Percentiles rank a stretch among this genome's conserved stretches.
Evolutionary conservation across 2,113 vertebrate genomes (phyloP).

Genomic region (Pedetes capensis): DNA sequence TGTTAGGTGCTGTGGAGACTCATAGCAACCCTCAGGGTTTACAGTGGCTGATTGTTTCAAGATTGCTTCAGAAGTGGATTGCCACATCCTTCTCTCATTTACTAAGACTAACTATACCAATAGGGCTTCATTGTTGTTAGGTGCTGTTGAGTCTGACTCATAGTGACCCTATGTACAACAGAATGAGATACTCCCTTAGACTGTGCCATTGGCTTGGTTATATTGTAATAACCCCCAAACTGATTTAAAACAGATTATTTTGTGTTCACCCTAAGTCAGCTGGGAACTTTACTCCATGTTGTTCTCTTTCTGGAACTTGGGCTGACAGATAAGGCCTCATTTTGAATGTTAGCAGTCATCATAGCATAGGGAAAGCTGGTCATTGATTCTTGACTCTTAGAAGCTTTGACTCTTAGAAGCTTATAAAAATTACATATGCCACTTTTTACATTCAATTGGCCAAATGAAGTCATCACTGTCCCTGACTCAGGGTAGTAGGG

Average conservation of each 20-base stretch:
- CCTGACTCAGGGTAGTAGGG: background rate
- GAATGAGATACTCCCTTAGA: no score
- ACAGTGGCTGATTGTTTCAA: no score
- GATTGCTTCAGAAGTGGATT: no score
- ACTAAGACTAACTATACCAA: background rate
- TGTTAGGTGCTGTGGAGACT: no score
- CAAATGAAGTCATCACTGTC: background rate
- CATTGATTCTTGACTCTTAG: background rate
- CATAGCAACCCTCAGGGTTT: no score
- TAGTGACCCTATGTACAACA: no score
- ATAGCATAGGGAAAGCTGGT: background rate
- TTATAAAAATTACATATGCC: background rate
- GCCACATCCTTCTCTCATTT: no score
- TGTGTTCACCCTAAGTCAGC: background rate
- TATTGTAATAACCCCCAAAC: background rate
- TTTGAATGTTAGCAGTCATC: background rate
- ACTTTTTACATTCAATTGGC: background rate
- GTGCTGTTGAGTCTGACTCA: no score
- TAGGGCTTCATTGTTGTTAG: no score
- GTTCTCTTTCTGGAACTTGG: constrained; percentile 15
- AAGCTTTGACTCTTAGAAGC: background rate
- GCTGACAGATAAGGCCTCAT: background rate
- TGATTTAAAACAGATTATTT: constrained; percentile 17
- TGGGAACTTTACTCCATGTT: background rate
- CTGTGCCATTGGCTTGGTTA: no score